Evolutionary conservation across 2,797 vertebrate genomes (phyloP), one percentile per base, ranked within the genome.

Genomic region (Ficedula albicollis): DNA sequence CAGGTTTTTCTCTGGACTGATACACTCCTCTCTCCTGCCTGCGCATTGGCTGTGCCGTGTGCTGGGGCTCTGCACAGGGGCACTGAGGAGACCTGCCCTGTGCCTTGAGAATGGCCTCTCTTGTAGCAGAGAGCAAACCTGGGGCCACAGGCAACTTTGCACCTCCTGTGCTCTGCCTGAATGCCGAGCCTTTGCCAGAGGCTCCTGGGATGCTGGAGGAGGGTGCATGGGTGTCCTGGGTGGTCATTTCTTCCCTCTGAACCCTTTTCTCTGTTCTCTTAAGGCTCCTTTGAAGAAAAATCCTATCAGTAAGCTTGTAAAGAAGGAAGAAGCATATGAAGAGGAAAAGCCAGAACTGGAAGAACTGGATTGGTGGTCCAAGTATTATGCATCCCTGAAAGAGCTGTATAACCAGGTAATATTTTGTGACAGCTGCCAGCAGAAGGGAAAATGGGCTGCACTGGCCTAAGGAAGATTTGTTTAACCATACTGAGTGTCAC

Each of bases 301-400:
- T 32, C 96, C 67, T 14, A 54, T 96, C n/a, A 93, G 93, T 83
- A 96, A 97, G 58, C 95, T 96, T 83, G 38, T 95, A 66, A 93
- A 82, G 32, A 98, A 95, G 25, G 92, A 95, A 15, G 98, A 98
- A 68, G 98, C 98, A 82, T 97, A 99, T 39, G 98, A 99, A 92
- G 98, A 99, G 95, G 99, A 99, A 74, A 95, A 97, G 7, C 99
- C 98, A 26, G 99, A 99, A 70, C 96, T 98, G 26, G 98, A 99
- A 90, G 99, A 99, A 94, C 93, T 99, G 66, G 99, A 99, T 96
- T 99, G 99, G 99, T 99, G 99, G 99, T 99, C 99, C n/a, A 99
- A 99, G 93, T 99, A 99, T 93, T 99, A 99, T 0, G 97, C 98
- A 18, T 99, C 99, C 10, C 62, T 99, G 94, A 98, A 98, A 89